Percentiles rank a stretch among this genome's conserved stretches.
These are phyloP conservation scores for Eupeodes latifasciatus DNA, from an alignment of 2,888 invertebrate genomes.

Conservation along the genomic window DNA sequence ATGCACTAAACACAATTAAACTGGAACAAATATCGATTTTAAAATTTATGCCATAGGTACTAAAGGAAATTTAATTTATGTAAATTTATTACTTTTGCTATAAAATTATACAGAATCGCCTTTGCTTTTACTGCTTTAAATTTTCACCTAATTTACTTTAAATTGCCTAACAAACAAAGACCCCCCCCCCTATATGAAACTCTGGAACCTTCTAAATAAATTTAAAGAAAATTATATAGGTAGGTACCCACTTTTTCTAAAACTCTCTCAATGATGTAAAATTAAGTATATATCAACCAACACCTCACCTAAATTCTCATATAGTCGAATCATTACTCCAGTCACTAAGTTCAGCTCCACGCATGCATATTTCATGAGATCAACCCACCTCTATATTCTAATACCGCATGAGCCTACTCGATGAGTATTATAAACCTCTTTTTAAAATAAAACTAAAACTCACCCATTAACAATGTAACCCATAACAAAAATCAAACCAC, in stretches of 20 bases:
- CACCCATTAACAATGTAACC: slow-evolving; percentile 30
- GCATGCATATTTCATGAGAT: slow-evolving; percentile 44
- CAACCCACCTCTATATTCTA: slow-evolving; percentile 12
- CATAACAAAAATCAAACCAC: background rate
- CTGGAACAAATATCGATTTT: no score
- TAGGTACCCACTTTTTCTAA: background rate
- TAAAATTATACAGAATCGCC: no score
- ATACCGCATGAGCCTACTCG: background rate
- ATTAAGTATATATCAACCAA: slow-evolving; percentile 9
- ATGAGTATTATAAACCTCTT: background rate
- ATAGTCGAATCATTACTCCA: slow-evolving; percentile 1
- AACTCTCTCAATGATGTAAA: background rate
- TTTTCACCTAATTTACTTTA: slow-evolving; percentile 9
- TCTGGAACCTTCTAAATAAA: background rate
- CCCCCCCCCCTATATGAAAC: background rate
- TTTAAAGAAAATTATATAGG: background rate
- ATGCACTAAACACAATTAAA: no score
- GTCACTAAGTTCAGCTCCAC: background rate
- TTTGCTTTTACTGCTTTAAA: background rate
- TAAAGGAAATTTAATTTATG: no score
- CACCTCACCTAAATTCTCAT: background rate
- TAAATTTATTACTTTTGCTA: no score
- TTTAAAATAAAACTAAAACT: background rate
- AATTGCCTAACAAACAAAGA: background rate
- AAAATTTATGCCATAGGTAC: no score